Evolutionary conservation across 2,113 vertebrate genomes (phyloP), one percentile per base, ranked within the genome.

Genomic region (Colistium nudipinnis): DNA sequence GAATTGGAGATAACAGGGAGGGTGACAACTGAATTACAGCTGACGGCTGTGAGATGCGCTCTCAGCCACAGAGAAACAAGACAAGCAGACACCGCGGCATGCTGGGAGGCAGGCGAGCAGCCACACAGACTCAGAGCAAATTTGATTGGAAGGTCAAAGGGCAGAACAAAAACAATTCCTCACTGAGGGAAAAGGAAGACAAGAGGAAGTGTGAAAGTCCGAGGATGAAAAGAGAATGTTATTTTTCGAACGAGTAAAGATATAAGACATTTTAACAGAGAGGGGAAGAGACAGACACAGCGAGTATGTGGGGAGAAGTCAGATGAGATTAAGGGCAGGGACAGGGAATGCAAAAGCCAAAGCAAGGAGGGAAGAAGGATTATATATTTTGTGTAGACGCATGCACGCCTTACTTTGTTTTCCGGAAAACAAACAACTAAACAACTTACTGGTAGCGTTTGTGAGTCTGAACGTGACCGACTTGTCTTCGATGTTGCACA

Each of bases 401-500:
- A n/a, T 62, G n/a, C 44, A 22, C 17, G 11, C 25, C 3, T 27
- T 3, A 7, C 24, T 43, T 24, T 59, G 22, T 39, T 25, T 55
- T 14, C 0, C 3, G 6, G n/a, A 31, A 22, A 66, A 38, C 10
- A 38, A 43, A 17, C 1, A 25, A 10, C 41, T 19, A n/a, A 48
- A 35, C 6, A 20, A 86, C 93, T 89, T 90, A 99, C 98, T 93
- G 68, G 98, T 99, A 62, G 93, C 93, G 72, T 98, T 99, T 68
- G 97, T 98, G 81, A 99, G 96, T 71, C 89, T 90, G 89, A 99
- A 99, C 78, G 95, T 96, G 89, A 97, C 94, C 0, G 95, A 94
- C 78, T 94, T 97, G 81, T 99, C 97, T 1, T 95, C 94, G 69
- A 99, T 98, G 82, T 94, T 96, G 11, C 98, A 99, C 60, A 99